phyloP scores from a whole-genome alignment of 1,140 invertebrate genomes.

The Coelopa frigida region DNA sequence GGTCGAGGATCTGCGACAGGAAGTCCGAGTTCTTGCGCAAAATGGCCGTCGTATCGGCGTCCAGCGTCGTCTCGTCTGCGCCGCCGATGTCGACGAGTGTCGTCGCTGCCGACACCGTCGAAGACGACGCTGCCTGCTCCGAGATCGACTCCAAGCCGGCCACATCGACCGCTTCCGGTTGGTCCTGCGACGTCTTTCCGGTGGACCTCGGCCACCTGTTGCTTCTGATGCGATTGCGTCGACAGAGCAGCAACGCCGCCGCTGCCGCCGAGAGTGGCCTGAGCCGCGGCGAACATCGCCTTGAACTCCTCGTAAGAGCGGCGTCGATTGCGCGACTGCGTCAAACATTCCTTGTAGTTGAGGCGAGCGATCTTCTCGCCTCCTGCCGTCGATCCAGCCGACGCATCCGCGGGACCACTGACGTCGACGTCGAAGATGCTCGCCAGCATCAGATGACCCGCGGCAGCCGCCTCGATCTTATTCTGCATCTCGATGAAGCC shows the following conservation, averaged over 20 bases:
- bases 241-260: no score
- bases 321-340: slow-evolving; percentile 41
- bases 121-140: slow-evolving; percentile 24
- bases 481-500: slow-evolving; percentile 45
- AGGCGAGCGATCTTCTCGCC: slow-evolving; percentile 33
- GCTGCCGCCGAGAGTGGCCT: background rate
- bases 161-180: background rate
- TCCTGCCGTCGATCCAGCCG: slow-evolving; percentile 10
- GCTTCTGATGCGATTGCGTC: background rate
- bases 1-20: slow-evolving; percentile 43
- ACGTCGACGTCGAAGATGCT: slow-evolving; percentile 9
- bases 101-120: slow-evolving; percentile 6
- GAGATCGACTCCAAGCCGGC: slow-evolving; percentile 36
- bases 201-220: no score
- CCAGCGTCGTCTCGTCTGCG: slow-evolving; percentile 7
- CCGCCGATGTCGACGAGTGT: slow-evolving; percentile 15
- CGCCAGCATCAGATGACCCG: slow-evolving; percentile 6
- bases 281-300: slow-evolving; percentile 28
- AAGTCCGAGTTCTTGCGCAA: slow-evolving; percentile 44
- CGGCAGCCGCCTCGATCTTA: slow-evolving; percentile 23
- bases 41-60: slow-evolving; percentile 23
- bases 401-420: background rate
- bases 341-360: slow-evolving; percentile 40
- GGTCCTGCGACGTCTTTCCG: background rate
- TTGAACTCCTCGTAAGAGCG: slow-evolving; percentile 45